These are phyloP conservation scores for Drosophila lacertosa DNA, from an alignment of 1,140 invertebrate genomes.

Conservation along the genomic window DNA sequence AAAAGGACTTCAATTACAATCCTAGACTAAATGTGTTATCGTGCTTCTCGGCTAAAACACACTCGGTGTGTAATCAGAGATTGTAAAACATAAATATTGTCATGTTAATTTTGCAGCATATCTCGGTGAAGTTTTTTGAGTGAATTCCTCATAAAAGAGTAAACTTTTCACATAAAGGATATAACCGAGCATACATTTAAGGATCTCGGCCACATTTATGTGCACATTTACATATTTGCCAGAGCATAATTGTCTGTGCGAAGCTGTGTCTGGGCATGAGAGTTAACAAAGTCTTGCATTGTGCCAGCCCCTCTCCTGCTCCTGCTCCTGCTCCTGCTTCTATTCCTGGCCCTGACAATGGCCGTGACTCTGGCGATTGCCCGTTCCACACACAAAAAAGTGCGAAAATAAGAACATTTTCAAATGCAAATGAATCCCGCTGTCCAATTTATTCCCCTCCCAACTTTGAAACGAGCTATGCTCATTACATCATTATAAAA, in stretches of 20 bases:
- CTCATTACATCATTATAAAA: slow-evolving; percentile 33
- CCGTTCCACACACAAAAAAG: not conserved
- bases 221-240: slow-evolving; percentile 56
- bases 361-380: no score
- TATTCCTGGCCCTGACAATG: not conserved
- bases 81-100: slow-evolving; percentile 36
- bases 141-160: slow-evolving; percentile 57
- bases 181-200: slow-evolving; percentile 35
- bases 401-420: slow-evolving; percentile 47
- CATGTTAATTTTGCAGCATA: slow-evolving; percentile 60
- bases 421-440: slow-evolving; percentile 56
- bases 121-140: slow-evolving; percentile 59
- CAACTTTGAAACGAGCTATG: slow-evolving; percentile 1
- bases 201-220: slow-evolving; percentile 35
- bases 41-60: no score
- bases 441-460: slow-evolving; percentile 48
- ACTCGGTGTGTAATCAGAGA: not conserved
- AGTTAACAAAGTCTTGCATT: slow-evolving; percentile 38
- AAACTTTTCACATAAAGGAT: slow-evolving; percentile 68
- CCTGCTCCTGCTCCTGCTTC: not conserved
- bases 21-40: no score
- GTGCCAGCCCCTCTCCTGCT: slow-evolving; percentile 15
- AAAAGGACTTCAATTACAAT: no score
- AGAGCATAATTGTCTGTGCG: slow-evolving; percentile 58
- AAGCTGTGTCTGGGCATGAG: slow-evolving; percentile 26